A percentile compares a stretch with the other conserved stretches of the same genome.
phyloP scores from a whole-genome alignment of 2,797 vertebrate genomes.

The Psittacula derbiana region DNA sequence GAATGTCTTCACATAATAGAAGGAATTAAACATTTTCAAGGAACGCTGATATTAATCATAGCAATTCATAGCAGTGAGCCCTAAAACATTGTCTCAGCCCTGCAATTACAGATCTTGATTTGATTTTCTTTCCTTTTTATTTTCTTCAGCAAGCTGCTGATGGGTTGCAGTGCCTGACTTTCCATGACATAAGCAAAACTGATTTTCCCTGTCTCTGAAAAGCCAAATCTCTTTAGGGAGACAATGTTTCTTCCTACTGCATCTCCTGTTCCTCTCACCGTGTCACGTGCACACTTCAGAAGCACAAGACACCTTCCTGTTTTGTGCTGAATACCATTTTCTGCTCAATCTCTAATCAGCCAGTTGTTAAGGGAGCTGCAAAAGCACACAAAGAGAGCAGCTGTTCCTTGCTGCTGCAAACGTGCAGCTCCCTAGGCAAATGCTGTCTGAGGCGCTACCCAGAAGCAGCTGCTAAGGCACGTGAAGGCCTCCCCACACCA shows the following conservation, averaged over 20 bases:
- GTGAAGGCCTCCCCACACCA: neutral
- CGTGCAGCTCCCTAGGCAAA: neutral
- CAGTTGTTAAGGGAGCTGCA: conserved; percentile 39
- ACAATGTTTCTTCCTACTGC: neutral
- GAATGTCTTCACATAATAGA: neutral
- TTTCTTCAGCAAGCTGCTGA: neutral
- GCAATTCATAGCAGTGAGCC: neutral
- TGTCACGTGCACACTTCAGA: conserved; percentile 3
- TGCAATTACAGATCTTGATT: neutral
- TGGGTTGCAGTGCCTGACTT: neutral
- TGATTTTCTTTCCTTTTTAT: neutral
- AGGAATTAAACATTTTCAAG: neutral
- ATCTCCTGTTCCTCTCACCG: conserved; percentile 23
- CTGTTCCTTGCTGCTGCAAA: conserved; percentile 46
- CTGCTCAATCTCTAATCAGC: conserved; percentile 62
- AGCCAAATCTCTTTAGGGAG: neutral
- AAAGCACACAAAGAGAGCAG: conserved; percentile 67
- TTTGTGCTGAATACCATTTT: conserved; percentile 58
- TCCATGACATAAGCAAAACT: neutral
- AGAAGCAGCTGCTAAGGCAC: neutral
- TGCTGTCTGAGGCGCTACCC: neutral
- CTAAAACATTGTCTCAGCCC: neutral
- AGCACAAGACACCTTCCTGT: conserved; percentile 58
- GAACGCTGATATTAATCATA: neutral
- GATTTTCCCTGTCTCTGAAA: neutral